Conservation (phyloP, 2,113 vertebrate species). For the Amia ocellicauda region DNA sequence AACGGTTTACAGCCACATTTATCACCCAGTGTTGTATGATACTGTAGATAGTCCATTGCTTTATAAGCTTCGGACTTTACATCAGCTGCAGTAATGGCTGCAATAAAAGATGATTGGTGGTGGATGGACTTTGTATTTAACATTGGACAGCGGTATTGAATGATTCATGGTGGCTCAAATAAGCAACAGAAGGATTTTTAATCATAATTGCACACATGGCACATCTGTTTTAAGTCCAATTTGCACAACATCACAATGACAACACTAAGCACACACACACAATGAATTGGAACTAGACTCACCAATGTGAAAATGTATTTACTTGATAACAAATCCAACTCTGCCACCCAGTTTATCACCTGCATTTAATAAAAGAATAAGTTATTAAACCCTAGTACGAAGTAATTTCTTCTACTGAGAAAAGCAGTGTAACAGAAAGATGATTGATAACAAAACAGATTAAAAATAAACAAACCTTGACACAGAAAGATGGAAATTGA, state of each 20-base stretch:
- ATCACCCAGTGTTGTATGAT: too few relatives aligned
- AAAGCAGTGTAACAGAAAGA: constrained; percentile 25
- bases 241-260: too few relatives aligned
- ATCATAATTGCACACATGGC: background rate
- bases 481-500: constrained; percentile 28
- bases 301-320: constrained; percentile 12
- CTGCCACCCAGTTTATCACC: background rate
- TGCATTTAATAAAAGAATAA: constrained; percentile 20
- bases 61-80: too few relatives aligned
- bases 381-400: constrained; percentile 43
- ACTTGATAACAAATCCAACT: background rate
- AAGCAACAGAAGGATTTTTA: constrained; percentile 26
- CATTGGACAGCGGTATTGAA: background rate
- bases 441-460: constrained; percentile 50
- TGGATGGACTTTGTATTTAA: too few relatives aligned
- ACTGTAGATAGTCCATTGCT: too few relatives aligned
- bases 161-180: background rate
- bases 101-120: too few relatives aligned
- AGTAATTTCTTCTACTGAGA: constrained; percentile 29
- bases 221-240: constrained; percentile 1
- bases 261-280: background rate
- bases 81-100: too few relatives aligned
- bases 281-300: background rate
- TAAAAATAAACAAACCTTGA: constrained; percentile 56
- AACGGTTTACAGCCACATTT: too few relatives aligned